Conservation (phyloP, 2,113 vertebrate species). For the Chamaetylas fuelleborni region DNA sequence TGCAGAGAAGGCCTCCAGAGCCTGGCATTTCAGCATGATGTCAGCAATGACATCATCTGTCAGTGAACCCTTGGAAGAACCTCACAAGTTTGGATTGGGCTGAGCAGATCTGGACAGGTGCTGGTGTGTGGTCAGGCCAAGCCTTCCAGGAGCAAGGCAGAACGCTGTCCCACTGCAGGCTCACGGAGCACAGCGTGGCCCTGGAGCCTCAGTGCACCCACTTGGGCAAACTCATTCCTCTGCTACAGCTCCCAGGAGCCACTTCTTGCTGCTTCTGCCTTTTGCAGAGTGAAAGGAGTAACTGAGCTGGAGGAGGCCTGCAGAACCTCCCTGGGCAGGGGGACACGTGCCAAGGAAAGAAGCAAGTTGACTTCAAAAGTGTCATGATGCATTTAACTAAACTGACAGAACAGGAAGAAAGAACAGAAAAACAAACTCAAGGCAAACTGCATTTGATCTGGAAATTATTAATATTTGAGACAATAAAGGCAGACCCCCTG, state of each 20-base stretch:
- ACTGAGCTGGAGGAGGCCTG: not conserved
- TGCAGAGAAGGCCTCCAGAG: not conserved
- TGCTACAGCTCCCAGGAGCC: not conserved
- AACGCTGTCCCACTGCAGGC: not conserved
- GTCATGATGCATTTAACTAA: not conserved
- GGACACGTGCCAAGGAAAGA: not conserved
- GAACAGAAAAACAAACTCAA: not conserved
- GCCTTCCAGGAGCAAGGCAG: not conserved
- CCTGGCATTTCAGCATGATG: not conserved
- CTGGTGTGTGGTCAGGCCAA: not conserved
- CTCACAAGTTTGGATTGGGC: not conserved
- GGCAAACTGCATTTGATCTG: constrained; percentile 40
- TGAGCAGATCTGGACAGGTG: not conserved
- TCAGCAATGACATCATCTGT: not conserved
- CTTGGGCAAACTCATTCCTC: not conserved
- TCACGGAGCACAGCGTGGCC: rapidly evolving
- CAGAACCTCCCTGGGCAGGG: not conserved
- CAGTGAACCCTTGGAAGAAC: not conserved
- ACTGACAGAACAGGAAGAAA: not conserved
- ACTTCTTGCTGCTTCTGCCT: not conserved
- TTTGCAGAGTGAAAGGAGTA: not conserved
- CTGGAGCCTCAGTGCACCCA: not conserved
- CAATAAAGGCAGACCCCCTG: constrained; percentile 37
- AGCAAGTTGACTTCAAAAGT: constrained; percentile 9
- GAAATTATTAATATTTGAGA: constrained; percentile 68